A percentile compares a stretch with the other conserved stretches of the same genome.
Evolutionary conservation across 2,113 vertebrate genomes (phyloP).

Genomic region (Tangachromis dhanisi): DNA sequence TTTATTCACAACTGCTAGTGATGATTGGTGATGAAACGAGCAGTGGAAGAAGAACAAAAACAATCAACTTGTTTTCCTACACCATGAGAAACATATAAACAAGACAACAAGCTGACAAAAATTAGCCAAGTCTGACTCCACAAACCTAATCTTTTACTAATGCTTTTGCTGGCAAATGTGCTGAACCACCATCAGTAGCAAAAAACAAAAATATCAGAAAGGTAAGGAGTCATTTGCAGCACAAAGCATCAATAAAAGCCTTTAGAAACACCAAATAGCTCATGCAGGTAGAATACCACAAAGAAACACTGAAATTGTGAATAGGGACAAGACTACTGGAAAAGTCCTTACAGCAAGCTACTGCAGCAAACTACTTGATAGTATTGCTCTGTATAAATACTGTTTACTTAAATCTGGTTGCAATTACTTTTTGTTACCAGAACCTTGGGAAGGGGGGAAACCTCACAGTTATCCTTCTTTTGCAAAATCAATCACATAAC

Average conservation of each 20-base stretch:
- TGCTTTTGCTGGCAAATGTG: background rate
- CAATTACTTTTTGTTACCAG: background rate
- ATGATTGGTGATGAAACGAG: background rate
- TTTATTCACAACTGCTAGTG: constrained; percentile 5
- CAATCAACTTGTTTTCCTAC: background rate
- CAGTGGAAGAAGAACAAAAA: background rate
- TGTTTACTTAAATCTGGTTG: background rate
- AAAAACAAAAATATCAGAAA: background rate
- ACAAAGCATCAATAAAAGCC: constrained; percentile 59
- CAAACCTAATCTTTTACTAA: constrained; percentile 51
- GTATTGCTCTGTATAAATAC: background rate
- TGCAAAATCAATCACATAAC: background rate
- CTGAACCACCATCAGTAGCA: background rate
- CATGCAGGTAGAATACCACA: constrained; percentile 43
- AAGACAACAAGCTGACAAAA: background rate
- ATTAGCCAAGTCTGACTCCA: background rate
- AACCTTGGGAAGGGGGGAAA: fast-evolving
- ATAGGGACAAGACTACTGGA: constrained; percentile 42
- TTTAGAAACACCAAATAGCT: constrained; percentile 9
- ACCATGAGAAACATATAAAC: background rate
- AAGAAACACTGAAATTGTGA: constrained; percentile 32
- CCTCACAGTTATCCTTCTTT: background rate
- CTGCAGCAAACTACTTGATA: constrained; percentile 29
- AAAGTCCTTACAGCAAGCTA: constrained; percentile 57
- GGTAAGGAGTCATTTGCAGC: background rate